Evolutionary conservation across 2,113 vertebrate species (phyloP).

Genomic region (Crotalus viridis): DNA sequence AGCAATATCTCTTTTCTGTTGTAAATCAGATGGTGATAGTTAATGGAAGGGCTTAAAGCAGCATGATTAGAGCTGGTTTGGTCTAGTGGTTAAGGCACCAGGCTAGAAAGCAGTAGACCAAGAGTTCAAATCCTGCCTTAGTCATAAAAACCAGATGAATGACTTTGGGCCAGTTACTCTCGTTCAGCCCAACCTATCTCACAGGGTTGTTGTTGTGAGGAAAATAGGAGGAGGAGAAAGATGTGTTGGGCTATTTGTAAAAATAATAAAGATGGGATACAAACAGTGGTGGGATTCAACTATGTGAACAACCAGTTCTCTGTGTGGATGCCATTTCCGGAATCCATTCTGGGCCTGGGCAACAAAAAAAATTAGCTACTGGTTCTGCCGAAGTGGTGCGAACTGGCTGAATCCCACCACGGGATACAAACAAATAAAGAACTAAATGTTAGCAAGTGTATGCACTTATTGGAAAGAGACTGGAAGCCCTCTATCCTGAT

Average conservation of each 20-base stretch:
- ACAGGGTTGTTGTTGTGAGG: neutral
- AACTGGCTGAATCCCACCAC: no score
- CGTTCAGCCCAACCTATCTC: neutral
- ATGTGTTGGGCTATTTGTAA: neutral
- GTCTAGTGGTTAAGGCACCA: neutral
- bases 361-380: no score
- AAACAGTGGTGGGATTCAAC: neutral
- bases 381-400: no score
- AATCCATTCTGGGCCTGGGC: no score
- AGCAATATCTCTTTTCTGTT: neutral
- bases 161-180: neutral
- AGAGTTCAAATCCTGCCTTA: neutral
- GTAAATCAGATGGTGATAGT: neutral
- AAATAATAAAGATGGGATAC: neutral
- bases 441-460: neutral
- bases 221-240: neutral
- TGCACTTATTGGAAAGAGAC: neutral
- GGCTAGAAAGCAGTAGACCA: neutral
- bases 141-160: neutral
- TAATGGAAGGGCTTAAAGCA: neutral
- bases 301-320: no score
- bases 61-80: neutral
- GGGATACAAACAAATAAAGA: neutral
- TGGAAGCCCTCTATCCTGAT: conserved; percentile 8
- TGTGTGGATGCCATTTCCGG: no score